Evolutionary conservation across 1,140 invertebrate species (phyloP).

Genomic region (Chrysoperla carnea): DNA sequence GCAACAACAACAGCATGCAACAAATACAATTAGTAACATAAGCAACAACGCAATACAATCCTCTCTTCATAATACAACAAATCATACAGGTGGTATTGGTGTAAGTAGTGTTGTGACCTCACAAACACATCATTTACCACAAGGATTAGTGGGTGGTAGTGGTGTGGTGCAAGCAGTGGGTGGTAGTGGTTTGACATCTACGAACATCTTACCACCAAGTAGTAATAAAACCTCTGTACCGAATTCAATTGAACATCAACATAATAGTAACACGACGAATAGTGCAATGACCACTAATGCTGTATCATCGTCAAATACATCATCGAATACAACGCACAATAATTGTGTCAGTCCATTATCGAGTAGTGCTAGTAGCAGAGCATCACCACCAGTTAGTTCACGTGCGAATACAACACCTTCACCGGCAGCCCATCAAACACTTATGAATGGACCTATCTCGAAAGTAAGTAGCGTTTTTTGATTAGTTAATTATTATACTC

Average conservation of each 20-base stretch:
- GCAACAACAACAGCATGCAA: not conserved
- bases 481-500: no score
- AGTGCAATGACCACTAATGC: no score
- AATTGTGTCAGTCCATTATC: constrained; percentile 15
- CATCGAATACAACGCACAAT: constrained; percentile 6
- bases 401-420: constrained; percentile 7
- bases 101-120: no score
- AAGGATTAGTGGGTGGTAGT: no score
- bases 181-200: no score
- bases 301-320: constrained; percentile 1
- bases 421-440: constrained; percentile 7
- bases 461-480: constrained; percentile 3
- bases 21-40: not conserved
- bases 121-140: no score
- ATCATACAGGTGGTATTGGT: not conserved
- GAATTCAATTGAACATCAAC: no score
- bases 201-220: no score
- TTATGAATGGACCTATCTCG: constrained; percentile 16
- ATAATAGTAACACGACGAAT: no score
- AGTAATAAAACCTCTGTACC: no score
- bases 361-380: constrained; percentile 13
- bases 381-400: constrained; percentile 10
- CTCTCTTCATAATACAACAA: not conserved
- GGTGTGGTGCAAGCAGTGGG: no score
- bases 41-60: not conserved